Percentiles rank a stretch among this genome's conserved stretches.
phyloP scores from a whole-genome alignment of 2,797 vertebrate genomes.

The Rhinogobio ventralis region DNA sequence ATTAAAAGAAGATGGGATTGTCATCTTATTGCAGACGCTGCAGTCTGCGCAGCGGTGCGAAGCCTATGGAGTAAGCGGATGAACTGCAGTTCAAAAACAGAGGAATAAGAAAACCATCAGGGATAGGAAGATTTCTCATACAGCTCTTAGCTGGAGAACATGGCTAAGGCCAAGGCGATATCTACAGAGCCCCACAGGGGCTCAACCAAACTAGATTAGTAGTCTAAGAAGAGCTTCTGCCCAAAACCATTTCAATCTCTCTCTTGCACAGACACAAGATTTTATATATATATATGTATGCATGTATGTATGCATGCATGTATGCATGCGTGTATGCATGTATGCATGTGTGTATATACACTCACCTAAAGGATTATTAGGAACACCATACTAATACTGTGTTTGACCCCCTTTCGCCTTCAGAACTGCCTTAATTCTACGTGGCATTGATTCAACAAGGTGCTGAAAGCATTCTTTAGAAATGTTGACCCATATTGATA shows the following conservation, averaged over 20 bases:
- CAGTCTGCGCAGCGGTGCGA: background rate
- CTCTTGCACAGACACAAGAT: slow-evolving; percentile 28
- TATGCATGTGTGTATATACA: too few species aligned
- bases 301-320: too few species aligned
- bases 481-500: too few species aligned
- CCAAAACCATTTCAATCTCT: slow-evolving; percentile 36
- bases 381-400: too few species aligned
- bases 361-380: too few species aligned
- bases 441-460: too few species aligned
- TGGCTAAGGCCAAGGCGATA: slow-evolving; percentile 30
- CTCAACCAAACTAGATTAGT: slow-evolving; percentile 48
- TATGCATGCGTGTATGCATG: too few species aligned
- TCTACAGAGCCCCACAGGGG: slow-evolving; percentile 34
- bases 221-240: slow-evolving; percentile 38
- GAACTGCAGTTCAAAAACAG: slow-evolving; percentile 24
- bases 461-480: too few species aligned
- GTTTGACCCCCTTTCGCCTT: too few species aligned
- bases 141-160: slow-evolving; percentile 45
- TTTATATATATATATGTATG: background rate
- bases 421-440: too few species aligned
- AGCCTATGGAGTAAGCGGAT: slow-evolving; percentile 34
- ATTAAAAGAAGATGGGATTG: slow-evolving; percentile 25
- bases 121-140: slow-evolving; percentile 23
- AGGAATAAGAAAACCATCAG: slow-evolving; percentile 24
- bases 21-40: slow-evolving; percentile 36